A percentile compares a stretch with the other conserved stretches of the same genome.
These are phyloP conservation scores for Mesitornis unicolor DNA, from an alignment of 2,113 vertebrate species.

Conservation along the genomic window DNA sequence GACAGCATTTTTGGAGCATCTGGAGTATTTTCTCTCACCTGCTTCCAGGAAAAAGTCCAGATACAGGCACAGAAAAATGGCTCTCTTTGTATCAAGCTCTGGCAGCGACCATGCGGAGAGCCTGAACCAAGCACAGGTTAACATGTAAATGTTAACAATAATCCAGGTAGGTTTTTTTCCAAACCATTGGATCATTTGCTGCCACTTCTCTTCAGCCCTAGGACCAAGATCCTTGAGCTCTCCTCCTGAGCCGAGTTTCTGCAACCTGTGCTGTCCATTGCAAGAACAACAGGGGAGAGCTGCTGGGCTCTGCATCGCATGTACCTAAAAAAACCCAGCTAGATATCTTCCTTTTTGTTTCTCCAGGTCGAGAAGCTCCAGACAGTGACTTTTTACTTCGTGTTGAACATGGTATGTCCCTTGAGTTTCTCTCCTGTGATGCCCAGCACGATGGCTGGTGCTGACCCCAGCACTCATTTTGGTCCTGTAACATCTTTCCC, in stretches of 20 bases:
- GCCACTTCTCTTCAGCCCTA: rapidly evolving
- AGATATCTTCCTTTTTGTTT: background rate
- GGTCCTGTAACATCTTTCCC: background rate
- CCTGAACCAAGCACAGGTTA: background rate
- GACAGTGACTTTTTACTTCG: slow-evolving; percentile 43
- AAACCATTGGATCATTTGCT: rapidly evolving
- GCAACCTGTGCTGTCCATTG: background rate
- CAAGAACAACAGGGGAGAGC: background rate
- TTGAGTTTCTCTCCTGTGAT: background rate
- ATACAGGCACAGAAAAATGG: background rate
- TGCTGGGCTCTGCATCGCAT: background rate
- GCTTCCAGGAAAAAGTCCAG: background rate
- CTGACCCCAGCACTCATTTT: background rate
- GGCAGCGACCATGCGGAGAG: rapidly evolving
- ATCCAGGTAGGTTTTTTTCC: background rate
- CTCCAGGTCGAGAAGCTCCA: slow-evolving; percentile 64
- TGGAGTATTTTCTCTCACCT: background rate
- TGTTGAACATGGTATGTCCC: slow-evolving; percentile 49
- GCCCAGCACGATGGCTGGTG: background rate
- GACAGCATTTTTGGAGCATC: background rate
- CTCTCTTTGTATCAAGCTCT: background rate
- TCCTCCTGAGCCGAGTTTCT: background rate
- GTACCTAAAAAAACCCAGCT: background rate
- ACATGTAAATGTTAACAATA: background rate
- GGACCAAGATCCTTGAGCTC: background rate